Conservation (phyloP, 2,888 invertebrate genomes). For the Lordiphosa fenestrarum region DNA sequence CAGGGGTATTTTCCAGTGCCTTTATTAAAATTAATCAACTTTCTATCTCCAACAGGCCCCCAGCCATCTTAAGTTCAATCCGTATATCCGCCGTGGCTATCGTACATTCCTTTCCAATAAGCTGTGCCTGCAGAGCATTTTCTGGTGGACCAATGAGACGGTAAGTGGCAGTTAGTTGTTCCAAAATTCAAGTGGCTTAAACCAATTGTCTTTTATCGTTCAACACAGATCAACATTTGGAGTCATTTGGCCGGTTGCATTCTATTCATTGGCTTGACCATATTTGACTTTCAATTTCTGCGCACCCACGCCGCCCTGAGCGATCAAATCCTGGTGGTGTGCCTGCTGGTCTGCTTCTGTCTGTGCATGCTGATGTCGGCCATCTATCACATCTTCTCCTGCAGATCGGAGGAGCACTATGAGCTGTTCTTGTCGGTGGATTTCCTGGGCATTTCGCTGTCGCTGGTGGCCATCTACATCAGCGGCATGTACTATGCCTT, state of each 20-base stretch:
- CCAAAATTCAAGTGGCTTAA: neutral
- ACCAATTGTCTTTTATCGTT: neutral
- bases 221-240: conserved; percentile 92
- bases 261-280: conserved; percentile 90
- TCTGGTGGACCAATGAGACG: conserved; percentile 98
- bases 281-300: conserved; percentile 90
- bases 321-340: conserved; percentile 92
- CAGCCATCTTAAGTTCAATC: conserved; percentile 91
- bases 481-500: conserved; percentile 98
- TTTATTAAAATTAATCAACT: conserved; percentile 24
- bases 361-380: conserved; percentile 96
- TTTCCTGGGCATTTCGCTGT: conserved; percentile 95
- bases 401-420: conserved; percentile 92
- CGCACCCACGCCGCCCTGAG: conserved; percentile 88
- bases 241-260: conserved; percentile 94
- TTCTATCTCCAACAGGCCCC: conserved; percentile 83
- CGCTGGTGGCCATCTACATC: conserved; percentile 95
- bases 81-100: conserved; percentile 92
- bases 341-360: conserved; percentile 93
- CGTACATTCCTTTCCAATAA: conserved; percentile 90
- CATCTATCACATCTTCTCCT: conserved; percentile 96
- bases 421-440: conserved; percentile 93
- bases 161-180: conserved; percentile 46
- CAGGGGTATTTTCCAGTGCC: conserved; percentile 6
- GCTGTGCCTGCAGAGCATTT: conserved; percentile 93